Conservation (phyloP, 2,113 vertebrate species). For the Lathamus discolor region DNA sequence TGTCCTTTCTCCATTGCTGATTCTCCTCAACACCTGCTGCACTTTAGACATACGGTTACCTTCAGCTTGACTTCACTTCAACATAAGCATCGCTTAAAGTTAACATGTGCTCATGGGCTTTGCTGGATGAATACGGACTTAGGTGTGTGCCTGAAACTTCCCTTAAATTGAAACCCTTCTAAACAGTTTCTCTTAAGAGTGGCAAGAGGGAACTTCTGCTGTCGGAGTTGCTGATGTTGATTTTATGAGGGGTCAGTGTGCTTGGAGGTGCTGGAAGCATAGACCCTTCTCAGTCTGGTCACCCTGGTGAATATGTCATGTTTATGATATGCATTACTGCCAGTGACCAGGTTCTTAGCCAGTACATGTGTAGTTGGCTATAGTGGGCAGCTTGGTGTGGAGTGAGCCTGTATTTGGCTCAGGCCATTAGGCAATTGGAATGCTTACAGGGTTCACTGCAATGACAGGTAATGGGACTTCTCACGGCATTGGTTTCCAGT, state of each 20-base stretch:
- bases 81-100: not conserved
- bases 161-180: not conserved
- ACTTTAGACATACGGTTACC: not conserved
- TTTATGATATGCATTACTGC: not conserved
- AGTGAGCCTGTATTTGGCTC: not conserved
- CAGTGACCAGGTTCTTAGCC: not conserved
- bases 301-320: not conserved
- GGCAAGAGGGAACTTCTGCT: not conserved
- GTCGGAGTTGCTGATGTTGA: not conserved
- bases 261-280: not conserved
- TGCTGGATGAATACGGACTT: not conserved
- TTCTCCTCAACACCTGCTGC: conserved; percentile 11
- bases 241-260: not conserved
- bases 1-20: not conserved
- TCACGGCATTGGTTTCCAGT: fast-evolving
- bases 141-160: not conserved
- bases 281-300: not conserved
- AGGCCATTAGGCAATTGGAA: not conserved
- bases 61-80: conserved; percentile 1
- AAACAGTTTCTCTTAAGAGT: not conserved
- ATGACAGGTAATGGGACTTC: not conserved
- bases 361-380: not conserved
- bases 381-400: not conserved
- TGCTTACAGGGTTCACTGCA: not conserved
- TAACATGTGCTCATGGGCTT: not conserved